Evolutionary conservation across 2,888 invertebrate genomes (phyloP), one percentile per base, ranked within the genome.

Genomic region (Chironomus tentans): DNA sequence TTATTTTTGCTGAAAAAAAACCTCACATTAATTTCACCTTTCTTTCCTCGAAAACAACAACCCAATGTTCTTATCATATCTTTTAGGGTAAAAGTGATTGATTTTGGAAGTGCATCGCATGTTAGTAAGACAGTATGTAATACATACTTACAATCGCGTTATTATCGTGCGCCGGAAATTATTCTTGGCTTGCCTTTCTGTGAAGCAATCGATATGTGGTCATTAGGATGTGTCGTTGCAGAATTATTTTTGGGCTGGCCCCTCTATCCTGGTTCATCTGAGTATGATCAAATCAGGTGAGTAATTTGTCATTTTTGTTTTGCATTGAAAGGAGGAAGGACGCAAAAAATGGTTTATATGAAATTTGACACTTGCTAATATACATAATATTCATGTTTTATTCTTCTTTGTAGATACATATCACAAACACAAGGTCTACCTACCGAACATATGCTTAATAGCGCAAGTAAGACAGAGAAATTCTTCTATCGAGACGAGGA

Each of bases 131-230:
- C 98, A 13, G 98, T 99, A 71, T 98, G 98, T 86, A 99, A 99
- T 83, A 99, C 99, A 7, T 99, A 99, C 85, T 88, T 99, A 81
- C 99, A 99, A 87, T 98, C 98, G 81, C 90, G 99, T 82, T 99
- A 99, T 84, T 99, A 99, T 85, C 92, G 98, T 79, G 97, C 97
- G 48, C 97, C 97, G 2, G 97, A 97, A 86, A 97, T 97, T 81
- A 97, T 98, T 82, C 88, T 97, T 81, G 99, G 99, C 22, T 87
- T 99, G 80, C 98, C 98, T 78, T 99, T 99, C 87, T 97, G 97
- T 86, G 99, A 99, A 85, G 97, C 98, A 13, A 99, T 99, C 81
- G 99, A 99, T 85, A 99, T 99, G 98, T 99, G 99, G 99, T 98
- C 98, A 5, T 87, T 99, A 79, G 99, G 99, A 77, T 99, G 99